Evolutionary conservation across 2,113 vertebrate genomes (phyloP).

Genomic region (Microcebus tavaratra): DNA sequence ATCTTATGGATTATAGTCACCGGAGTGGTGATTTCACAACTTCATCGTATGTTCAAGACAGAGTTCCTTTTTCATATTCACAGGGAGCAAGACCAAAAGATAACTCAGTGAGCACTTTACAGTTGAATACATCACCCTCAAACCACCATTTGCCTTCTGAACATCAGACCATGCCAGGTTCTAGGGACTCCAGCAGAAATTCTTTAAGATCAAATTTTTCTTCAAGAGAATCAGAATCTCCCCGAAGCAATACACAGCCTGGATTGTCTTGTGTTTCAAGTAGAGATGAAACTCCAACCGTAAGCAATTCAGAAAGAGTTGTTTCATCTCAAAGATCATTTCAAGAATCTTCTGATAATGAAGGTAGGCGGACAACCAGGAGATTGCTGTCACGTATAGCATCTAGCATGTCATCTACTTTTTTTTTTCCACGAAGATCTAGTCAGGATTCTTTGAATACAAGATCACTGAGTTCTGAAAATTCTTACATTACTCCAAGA

Average conservation of each 20-base stretch:
- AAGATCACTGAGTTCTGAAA: constrained; percentile 87
- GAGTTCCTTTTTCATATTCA: constrained; percentile 93
- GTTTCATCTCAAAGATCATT: no score
- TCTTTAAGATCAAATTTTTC: constrained; percentile 82
- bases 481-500: constrained; percentile 80
- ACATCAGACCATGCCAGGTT: constrained; percentile 84
- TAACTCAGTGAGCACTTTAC: constrained; percentile 85
- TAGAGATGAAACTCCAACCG: no score
- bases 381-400: no score
- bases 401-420: no score
- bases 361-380: no score
- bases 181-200: constrained; percentile 83
- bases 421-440: constrained; percentile 78
- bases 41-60: constrained; percentile 91
- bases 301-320: no score
- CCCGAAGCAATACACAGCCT: no score
- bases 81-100: constrained; percentile 98
- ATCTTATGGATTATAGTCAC: constrained; percentile 87
- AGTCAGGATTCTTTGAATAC: constrained; percentile 92
- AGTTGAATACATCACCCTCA: constrained; percentile 86
- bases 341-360: no score
- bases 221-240: no score
- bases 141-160: constrained; percentile 88
- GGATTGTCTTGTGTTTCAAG: no score
- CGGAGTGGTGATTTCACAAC: constrained; percentile 84